Evolutionary conservation across 2,797 vertebrate species (phyloP), one percentile per base, ranked within the genome.

Genomic region (Geotrypetes seraphini): DNA sequence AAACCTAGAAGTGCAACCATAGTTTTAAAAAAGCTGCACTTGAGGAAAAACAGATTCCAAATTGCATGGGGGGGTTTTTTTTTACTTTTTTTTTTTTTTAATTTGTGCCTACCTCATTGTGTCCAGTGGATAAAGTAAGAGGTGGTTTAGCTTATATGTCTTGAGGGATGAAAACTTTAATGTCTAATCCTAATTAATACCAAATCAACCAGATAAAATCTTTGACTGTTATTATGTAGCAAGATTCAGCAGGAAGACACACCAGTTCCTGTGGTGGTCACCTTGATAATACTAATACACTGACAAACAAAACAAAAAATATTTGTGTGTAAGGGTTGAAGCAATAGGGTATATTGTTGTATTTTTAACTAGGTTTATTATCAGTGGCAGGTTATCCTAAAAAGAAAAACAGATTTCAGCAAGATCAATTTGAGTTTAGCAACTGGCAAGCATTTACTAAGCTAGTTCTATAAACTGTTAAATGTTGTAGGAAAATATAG

Each of bases 51-150:
- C 59, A 46, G 65, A 56, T 59, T 66, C 65, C 66, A 70, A 61
- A 67, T 61, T 63, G n/a, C n/a, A n/a, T n/a, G n/a, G n/a, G n/a
- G n/a, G n/a, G n/a, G n/a, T n/a, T n/a, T n/a, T n/a, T n/a, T 71
- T 61, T 27, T 62, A 62, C 71, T 70, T 72, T 47, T 76, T 61
- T 78, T 75, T 78, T 21, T 28, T 18, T n/a, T 39, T 33, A 33
- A 55, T 81, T 83, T 77, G 58, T 71, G 73, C 81, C 83, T 85
- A 85, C 81, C 79, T 86, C 84, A 84, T 84, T 80, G 68, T 79
- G 81, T 75, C 63, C 73, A 79, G 82, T 78, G 73, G 81, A 73
- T 79, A 78, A 75, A 66, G 67, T 64, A 71, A 82, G 76, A 83
- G 79, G 79, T 80, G 77, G 74, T 78, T 79, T 83, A 66, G 64